phyloP scores from a whole-genome alignment of 2,888 invertebrate genomes.

The Emmelina monodactyla region DNA sequence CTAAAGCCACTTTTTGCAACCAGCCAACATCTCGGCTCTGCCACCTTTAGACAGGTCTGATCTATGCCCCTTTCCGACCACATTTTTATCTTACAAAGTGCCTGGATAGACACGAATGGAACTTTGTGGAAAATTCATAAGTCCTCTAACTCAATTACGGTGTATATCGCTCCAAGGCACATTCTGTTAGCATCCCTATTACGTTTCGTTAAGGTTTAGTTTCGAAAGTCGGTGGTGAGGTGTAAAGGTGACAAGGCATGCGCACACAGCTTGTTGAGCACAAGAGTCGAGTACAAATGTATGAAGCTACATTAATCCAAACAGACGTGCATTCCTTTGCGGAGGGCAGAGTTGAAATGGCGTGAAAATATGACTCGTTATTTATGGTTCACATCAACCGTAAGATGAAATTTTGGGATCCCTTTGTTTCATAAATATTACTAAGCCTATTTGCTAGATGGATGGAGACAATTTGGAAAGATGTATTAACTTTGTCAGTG shows the following conservation, averaged over 20 bases:
- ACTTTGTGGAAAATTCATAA: slow-evolving; percentile 59
- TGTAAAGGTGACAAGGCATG: slow-evolving; percentile 23
- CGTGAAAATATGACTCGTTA: slow-evolving; percentile 62
- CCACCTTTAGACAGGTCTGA: slow-evolving; percentile 45
- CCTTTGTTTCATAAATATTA: slow-evolving; percentile 14
- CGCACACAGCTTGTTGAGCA: slow-evolving; percentile 30
- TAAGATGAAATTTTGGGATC: slow-evolving; percentile 32
- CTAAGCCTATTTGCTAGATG: slow-evolving; percentile 10
- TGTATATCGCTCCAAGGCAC: background rate
- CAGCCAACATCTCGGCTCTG: slow-evolving; percentile 31
- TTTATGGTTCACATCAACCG: slow-evolving; percentile 40
- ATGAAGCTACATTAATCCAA: slow-evolving; percentile 63
- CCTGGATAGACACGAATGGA: slow-evolving; percentile 59
- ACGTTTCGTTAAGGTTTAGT: background rate
- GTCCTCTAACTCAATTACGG: background rate
- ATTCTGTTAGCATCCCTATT: background rate
- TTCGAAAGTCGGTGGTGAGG: background rate
- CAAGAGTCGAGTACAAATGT: slow-evolving; percentile 51
- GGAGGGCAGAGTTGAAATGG: slow-evolving; percentile 58
- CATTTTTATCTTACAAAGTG: slow-evolving; percentile 65
- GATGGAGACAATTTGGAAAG: slow-evolving; percentile 16
- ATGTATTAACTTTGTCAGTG: slow-evolving; percentile 6
- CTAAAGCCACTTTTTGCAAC: slow-evolving; percentile 40
- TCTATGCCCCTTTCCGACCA: slow-evolving; percentile 53
- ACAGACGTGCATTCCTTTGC: slow-evolving; percentile 57